A percentile compares a stretch with the other conserved stretches of the same genome.
phyloP scores from a whole-genome alignment of 2,113 vertebrate genomes.

The Brienomyrus brachyistius region DNA sequence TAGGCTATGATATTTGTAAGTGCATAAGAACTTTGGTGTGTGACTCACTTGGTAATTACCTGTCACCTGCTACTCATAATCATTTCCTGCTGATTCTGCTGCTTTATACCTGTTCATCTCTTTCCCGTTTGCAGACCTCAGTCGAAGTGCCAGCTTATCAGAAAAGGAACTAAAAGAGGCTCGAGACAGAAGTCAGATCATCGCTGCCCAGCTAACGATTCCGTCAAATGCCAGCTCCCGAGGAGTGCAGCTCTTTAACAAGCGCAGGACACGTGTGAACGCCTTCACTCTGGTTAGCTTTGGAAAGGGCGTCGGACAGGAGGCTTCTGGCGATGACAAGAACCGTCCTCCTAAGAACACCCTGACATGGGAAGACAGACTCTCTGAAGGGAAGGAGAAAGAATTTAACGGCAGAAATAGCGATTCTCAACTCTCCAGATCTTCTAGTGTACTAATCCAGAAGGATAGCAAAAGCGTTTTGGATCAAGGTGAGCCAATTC shows the following conservation, averaged over 20 bases:
- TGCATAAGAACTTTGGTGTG: too few relatives aligned
- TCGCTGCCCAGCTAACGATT: constrained; percentile 81
- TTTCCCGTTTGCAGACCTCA: constrained; percentile 57
- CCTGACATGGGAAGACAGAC: constrained; percentile 54
- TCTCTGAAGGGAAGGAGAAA: constrained; percentile 48
- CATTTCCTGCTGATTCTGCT: not conserved
- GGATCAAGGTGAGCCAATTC: constrained; percentile 47
- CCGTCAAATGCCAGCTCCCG: constrained; percentile 77
- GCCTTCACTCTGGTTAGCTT: constrained; percentile 69
- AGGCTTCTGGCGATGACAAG: constrained; percentile 37
- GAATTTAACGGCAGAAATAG: constrained; percentile 41
- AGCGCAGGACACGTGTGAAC: constrained; percentile 78
- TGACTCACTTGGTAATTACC: too few relatives aligned
- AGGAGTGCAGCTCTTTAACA: constrained; percentile 86
- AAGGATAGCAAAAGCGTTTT: constrained; percentile 57
- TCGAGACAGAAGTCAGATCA: constrained; percentile 75
- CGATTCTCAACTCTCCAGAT: constrained; percentile 28
- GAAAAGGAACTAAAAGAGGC: constrained; percentile 89
- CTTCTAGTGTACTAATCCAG: constrained; percentile 23
- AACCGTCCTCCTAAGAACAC: constrained; percentile 34
- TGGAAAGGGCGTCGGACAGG: constrained; percentile 37
- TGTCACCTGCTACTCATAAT: not conserved
- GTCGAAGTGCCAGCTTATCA: constrained; percentile 74
- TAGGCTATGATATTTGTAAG: not conserved
- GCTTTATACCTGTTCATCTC: not conserved